Evolutionary conservation across 2,113 vertebrate species (phyloP), one percentile per base, ranked within the genome.

Genomic region (Eurystomus gularis): DNA sequence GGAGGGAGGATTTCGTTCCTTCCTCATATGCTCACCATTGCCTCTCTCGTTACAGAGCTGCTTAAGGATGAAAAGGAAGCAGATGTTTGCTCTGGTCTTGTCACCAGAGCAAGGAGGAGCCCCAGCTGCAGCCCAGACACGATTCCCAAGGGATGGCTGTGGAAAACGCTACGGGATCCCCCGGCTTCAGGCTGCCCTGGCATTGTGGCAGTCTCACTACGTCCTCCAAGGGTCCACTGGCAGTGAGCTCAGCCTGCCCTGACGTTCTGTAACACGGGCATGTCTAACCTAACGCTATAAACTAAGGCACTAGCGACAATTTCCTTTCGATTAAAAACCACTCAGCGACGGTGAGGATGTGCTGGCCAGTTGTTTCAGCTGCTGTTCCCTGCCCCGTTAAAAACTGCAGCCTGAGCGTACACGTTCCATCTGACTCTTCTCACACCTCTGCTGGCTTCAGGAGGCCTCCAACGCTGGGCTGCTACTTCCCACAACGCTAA

Each of bases 221-320:
- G 1, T 28, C 64, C 57, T 42, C 65, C 52, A 16, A 42, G 57
- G 57, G 40, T 33, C 35, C 17, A 6, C 0, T 1, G 13, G n/a
- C 73, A 48, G 57, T 1, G 28, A 57, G 35, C 39, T 33, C 3
- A 51, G 26, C 55, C 44, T 57, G 73, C 29, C 18, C 10, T 3
- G 3, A 19, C 0, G 2, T 2, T 40, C 69, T 19, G 7, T 5
- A 29, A 46, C 73, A 35, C 7, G 40, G 31, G 35, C 35, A 24
- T 8, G 19, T 16, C 71, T 52, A 4, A 51, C 15, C 70, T 37
- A 7, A 29, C 42, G 17, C 37, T 40, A 6, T 3, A 82, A 82
- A 70, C 21, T 10, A 28, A 76, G 20, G 23, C 6, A 11, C 52
- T 17, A 46, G 39, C n/a, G 61, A 48, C 24, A 68, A 83, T 35